phyloP scores from a whole-genome alignment of 2,113 vertebrate genomes.

The Hydrochoerus hydrochaeris region DNA sequence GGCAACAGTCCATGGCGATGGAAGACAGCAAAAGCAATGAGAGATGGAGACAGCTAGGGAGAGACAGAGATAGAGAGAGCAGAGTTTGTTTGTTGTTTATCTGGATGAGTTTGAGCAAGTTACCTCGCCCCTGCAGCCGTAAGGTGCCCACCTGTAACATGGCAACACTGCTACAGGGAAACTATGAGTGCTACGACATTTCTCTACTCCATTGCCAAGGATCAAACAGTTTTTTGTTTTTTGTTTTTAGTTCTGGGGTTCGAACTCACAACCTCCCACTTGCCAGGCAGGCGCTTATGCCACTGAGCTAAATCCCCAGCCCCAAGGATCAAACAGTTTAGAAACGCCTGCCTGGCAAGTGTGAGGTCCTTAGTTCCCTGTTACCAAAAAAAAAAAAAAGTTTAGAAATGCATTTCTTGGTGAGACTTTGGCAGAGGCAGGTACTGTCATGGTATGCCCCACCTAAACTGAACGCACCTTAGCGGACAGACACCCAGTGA shows the following conservation, averaged over 20 bases:
- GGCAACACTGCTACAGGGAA: not conserved
- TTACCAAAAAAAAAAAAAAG: not conserved
- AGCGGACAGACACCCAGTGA: not conserved
- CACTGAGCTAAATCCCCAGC: too few relatives aligned
- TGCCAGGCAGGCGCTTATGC: too few relatives aligned
- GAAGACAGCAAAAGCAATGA: too few relatives aligned
- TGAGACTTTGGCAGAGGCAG: not conserved
- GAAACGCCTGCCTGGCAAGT: not conserved
- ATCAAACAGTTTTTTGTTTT: not conserved
- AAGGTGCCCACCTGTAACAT: conserved; percentile 29
- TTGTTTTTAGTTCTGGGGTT: too few relatives aligned
- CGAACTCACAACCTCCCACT: too few relatives aligned
- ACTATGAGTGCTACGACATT: not conserved
- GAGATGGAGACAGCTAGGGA: too few relatives aligned
- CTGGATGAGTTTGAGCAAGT: conserved; percentile 34
- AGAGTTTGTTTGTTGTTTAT: not conserved
- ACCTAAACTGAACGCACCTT: not conserved
- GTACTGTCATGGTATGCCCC: not conserved
- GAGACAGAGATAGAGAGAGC: too few relatives aligned
- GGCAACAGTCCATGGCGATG: too few relatives aligned
- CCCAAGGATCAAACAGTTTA: conserved; percentile 6
- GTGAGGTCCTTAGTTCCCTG: too few relatives aligned
- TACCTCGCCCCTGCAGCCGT: not conserved
- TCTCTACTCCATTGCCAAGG: not conserved
- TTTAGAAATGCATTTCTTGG: not conserved